These are phyloP conservation scores for Blastobasis adustella DNA, from an alignment of 2,888 invertebrate species.

Conservation along the genomic window DNA sequence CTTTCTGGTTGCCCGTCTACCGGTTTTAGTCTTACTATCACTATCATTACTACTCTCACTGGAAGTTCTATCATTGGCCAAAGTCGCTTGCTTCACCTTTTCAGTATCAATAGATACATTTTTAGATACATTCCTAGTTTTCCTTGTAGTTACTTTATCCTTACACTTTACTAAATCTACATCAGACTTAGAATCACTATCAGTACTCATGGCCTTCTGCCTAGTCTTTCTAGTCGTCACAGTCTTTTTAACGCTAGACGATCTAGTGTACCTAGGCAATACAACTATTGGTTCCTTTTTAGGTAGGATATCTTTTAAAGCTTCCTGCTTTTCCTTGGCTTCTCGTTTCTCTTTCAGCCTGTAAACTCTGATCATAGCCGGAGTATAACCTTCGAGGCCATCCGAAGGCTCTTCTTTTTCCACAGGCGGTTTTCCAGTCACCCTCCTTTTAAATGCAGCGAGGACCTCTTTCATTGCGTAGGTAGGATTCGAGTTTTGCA, in stretches of 20 bases:
- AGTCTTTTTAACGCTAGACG: constrained; percentile 26
- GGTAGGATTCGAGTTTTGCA: constrained; percentile 76
- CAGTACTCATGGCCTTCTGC: constrained; percentile 1
- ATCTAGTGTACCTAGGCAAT: constrained; percentile 38
- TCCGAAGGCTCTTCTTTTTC: constrained; percentile 34
- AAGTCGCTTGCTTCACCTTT: constrained; percentile 6
- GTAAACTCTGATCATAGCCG: constrained; percentile 72
- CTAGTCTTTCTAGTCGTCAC: not conserved
- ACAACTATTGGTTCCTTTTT: constrained; percentile 27
- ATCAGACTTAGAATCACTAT: constrained; percentile 1
- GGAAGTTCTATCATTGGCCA: too few relatives aligned
- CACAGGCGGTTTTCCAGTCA: constrained; percentile 39
- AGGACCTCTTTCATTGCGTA: constrained; percentile 82
- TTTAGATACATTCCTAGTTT: constrained; percentile 14
- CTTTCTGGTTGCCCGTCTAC: not conserved
- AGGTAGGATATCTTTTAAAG: constrained; percentile 27
- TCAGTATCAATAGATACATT: constrained; percentile 23
- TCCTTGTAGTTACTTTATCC: not conserved
- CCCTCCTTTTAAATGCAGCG: constrained; percentile 75
- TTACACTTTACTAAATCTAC: not conserved
- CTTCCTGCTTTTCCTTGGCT: constrained; percentile 48
- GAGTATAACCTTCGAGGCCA: constrained; percentile 62
- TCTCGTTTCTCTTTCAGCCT: constrained; percentile 62
- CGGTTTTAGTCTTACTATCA: not conserved
- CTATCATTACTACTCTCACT: too few relatives aligned